Evolutionary conservation across 2,113 vertebrate genomes (phyloP).

Genomic region (Promerops cafer): DNA sequence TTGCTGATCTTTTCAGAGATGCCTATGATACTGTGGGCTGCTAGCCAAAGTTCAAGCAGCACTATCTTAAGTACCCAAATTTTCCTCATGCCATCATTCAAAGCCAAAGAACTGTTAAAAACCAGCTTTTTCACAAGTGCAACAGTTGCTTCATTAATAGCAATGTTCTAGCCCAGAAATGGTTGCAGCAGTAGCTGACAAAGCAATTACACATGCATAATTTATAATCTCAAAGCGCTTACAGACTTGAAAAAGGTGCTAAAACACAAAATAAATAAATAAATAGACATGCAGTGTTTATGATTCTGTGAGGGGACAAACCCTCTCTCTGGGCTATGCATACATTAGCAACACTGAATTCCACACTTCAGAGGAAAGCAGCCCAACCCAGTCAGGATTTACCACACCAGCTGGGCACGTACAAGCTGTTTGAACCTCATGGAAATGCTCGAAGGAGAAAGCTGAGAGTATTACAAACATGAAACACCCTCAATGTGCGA

Average conservation of each 20-base stretch:
- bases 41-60: neutral
- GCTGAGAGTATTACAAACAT: neutral
- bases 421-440: neutral
- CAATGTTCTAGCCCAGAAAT: neutral
- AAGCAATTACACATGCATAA: neutral
- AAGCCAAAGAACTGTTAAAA: neutral
- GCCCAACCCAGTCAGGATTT: neutral
- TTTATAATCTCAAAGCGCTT: neutral
- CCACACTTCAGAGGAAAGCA: neutral
- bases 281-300: neutral
- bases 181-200: neutral
- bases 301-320: neutral
- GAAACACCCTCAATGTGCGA: neutral
- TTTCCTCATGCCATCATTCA: neutral
- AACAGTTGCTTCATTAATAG: neutral
- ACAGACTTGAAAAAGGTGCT: constrained; percentile 9
- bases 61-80: neutral
- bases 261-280: constrained; percentile 41
- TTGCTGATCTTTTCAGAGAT: neutral
- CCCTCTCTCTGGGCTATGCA: neutral
- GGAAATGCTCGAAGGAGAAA: neutral
- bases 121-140: neutral
- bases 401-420: neutral
- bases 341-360: neutral
- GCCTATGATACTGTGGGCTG: neutral